Evolutionary conservation across 1,140 invertebrate genomes (phyloP).

Genomic region (Pogonus chalceus): DNA sequence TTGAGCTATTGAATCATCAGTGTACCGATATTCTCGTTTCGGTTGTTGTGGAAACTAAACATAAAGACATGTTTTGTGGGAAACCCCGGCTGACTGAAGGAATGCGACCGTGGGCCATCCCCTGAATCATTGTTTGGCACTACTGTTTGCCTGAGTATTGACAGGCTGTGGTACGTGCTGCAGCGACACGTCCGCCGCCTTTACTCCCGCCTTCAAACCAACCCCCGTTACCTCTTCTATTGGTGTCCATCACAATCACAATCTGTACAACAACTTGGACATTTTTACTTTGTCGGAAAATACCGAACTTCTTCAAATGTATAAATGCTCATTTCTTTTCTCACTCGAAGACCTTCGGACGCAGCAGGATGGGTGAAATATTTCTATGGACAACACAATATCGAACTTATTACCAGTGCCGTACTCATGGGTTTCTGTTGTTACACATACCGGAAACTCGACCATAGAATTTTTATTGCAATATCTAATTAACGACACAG

Average conservation of each 20-base stretch:
- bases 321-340: background rate
- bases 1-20: too few species aligned
- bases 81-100: background rate
- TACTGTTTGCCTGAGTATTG: background rate
- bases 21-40: too few species aligned
- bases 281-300: constrained; percentile 2
- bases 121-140: background rate
- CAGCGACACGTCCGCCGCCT: background rate
- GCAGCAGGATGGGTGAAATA: constrained; percentile 1
- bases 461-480: too few species aligned
- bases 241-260: too few species aligned
- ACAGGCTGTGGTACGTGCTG: background rate
- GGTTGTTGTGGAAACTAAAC: background rate
- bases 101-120: background rate
- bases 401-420: too few species aligned
- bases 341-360: background rate
- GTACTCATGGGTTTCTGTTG: too few species aligned
- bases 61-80: background rate
- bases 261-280: too few species aligned
- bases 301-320: constrained; percentile 2
- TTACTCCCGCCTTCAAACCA: background rate
- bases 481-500: too few species aligned
- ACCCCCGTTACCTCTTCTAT: background rate
- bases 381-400: too few species aligned
- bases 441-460: too few species aligned